phyloP scores from a whole-genome alignment of 2,888 invertebrate genomes.

The Torymus texanus region DNA sequence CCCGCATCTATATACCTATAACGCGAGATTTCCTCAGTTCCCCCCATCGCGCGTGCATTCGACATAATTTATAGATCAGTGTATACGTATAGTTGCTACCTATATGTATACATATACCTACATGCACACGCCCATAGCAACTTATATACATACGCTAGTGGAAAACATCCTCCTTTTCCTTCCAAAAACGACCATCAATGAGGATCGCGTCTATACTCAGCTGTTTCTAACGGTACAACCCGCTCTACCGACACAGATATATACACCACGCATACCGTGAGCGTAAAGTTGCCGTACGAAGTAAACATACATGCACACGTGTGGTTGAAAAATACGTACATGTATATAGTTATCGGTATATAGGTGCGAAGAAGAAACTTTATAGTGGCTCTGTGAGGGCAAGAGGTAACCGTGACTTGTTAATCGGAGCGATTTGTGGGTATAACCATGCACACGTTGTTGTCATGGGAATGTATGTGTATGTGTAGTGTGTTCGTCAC shows the following conservation, averaged over 20 bases:
- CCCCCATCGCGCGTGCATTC: no score
- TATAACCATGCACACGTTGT: neutral
- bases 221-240: slow-evolving; percentile 46
- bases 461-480: slow-evolving; percentile 9
- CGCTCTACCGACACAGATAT: slow-evolving; percentile 33
- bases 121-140: no score
- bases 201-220: slow-evolving; percentile 13
- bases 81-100: no score
- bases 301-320: no score
- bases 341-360: no score
- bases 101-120: no score
- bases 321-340: no score
- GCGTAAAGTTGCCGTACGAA: neutral
- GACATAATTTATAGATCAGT: no score
- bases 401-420: slow-evolving; percentile 20
- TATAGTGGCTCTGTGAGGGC: neutral
- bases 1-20: neutral
- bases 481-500: slow-evolving; percentile 7
- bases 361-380: slow-evolving; percentile 9
- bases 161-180: no score
- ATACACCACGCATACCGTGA: slow-evolving; percentile 10
- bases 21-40: no score
- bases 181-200: no score
- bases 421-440: slow-evolving; percentile 34
- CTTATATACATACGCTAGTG: no score